Percentiles rank a stretch among this genome's conserved stretches.
Evolutionary conservation across 2,888 invertebrate species (phyloP).

Genomic region (Drosophila pullipes): DNA sequence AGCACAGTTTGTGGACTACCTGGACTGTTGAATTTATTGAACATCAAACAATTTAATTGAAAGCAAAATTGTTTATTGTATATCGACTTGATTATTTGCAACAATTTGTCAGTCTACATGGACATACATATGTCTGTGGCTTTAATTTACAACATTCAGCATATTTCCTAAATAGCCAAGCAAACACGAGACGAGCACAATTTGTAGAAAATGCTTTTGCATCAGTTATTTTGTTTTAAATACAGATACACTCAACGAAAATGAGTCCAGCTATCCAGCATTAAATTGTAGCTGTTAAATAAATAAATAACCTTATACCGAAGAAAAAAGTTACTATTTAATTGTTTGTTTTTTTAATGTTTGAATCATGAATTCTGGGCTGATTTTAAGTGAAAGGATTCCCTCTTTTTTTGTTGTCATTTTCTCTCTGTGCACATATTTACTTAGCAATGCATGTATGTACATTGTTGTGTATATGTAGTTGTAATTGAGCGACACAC

Average conservation of each 20-base stretch:
- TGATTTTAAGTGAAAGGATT: background rate
- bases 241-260: background rate
- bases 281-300: background rate
- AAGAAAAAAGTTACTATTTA: background rate
- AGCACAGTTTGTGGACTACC: background rate
- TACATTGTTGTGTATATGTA: background rate
- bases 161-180: constrained; percentile 13
- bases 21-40: background rate
- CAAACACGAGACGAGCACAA: constrained; percentile 18
- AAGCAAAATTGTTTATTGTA: background rate
- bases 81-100: background rate
- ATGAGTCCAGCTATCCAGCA: background rate
- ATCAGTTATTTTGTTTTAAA: constrained; percentile 2
- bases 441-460: background rate
- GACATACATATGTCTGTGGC: background rate
- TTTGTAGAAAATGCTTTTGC: constrained; percentile 37
- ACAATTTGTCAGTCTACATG: background rate
- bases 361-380: too few species aligned
- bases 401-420: too few species aligned
- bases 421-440: background rate
- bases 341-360: too few species aligned
- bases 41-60: constrained; percentile 3
- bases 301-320: background rate
- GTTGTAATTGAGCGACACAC: constrained; percentile 37
- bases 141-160: background rate